Conservation (phyloP, 2,113 vertebrate species). For the Sceloporus tristichus region DNA sequence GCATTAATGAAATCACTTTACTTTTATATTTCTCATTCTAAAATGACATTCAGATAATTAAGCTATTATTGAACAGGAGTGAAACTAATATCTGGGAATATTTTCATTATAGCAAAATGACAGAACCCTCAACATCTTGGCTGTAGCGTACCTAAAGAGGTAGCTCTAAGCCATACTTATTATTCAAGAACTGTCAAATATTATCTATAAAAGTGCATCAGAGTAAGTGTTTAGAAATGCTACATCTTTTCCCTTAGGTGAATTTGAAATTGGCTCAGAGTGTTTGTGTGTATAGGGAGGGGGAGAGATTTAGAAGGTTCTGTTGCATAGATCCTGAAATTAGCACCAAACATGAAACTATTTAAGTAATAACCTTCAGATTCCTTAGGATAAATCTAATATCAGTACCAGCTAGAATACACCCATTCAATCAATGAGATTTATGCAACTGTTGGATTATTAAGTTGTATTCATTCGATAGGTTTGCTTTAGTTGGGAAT, state of each 20-base stretch:
- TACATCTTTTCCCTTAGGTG: neutral
- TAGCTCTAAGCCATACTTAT: neutral
- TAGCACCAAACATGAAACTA: neutral
- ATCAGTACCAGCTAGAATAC: neutral
- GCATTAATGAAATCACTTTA: slow-evolving; percentile 17
- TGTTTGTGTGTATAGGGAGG: neutral
- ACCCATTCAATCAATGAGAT: too few species aligned
- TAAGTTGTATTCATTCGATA: too few species aligned
- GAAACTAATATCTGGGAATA: slow-evolving; percentile 5
- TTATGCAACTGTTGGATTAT: too few species aligned
- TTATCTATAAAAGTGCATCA: neutral
- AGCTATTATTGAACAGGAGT: slow-evolving; percentile 1
- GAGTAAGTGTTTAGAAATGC: neutral
- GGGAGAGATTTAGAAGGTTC: neutral
- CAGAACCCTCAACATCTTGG: neutral
- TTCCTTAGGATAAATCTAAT: neutral
- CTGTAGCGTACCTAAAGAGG: neutral
- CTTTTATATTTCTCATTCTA: slow-evolving; percentile 27
- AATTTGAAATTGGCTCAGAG: neutral
- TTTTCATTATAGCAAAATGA: slow-evolving; percentile 5
- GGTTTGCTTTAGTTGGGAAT: too few species aligned
- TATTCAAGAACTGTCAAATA: neutral
- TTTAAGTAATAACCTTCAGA: neutral
- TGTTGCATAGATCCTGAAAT: neutral
- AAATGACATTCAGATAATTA: slow-evolving; percentile 11